These are phyloP conservation scores for Oenanthe melanoleuca DNA, from an alignment of 2,113 vertebrate genomes.

Conservation along the genomic window DNA sequence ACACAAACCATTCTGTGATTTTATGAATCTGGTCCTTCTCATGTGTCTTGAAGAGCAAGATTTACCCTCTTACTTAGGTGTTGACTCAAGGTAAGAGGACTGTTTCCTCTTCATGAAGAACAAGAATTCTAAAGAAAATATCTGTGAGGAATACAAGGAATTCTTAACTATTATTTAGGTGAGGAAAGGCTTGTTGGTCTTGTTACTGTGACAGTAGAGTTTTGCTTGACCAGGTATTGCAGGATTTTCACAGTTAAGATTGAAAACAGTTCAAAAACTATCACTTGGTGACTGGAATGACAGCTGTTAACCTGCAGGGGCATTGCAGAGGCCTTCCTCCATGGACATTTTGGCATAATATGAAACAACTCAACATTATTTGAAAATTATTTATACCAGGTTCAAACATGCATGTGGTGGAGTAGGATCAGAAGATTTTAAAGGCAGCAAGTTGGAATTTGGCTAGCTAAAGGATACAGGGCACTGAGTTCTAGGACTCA, in stretches of 20 bases:
- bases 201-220: not conserved
- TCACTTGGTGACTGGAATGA: not conserved
- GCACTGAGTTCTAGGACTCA: not conserved
- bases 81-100: not conserved
- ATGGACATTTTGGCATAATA: not conserved
- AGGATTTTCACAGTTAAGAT: not conserved
- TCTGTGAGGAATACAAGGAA: not conserved
- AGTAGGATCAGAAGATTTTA: not conserved
- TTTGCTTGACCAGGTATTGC: not conserved
- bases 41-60: not conserved
- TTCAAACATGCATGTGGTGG: not conserved
- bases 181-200: not conserved
- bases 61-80: not conserved
- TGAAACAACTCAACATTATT: not conserved
- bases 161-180: not conserved
- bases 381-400: not conserved
- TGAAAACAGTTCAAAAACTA: not conserved
- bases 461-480: not conserved
- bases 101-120: not conserved
- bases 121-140: not conserved
- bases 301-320: not conserved
- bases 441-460: not conserved
- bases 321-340: not conserved
- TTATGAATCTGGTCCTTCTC: not conserved
- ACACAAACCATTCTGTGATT: fast-evolving